Base-by-base conservation (phyloP, 2,797 vertebrate genomes). In the Notamacropus eugenii region DNA sequence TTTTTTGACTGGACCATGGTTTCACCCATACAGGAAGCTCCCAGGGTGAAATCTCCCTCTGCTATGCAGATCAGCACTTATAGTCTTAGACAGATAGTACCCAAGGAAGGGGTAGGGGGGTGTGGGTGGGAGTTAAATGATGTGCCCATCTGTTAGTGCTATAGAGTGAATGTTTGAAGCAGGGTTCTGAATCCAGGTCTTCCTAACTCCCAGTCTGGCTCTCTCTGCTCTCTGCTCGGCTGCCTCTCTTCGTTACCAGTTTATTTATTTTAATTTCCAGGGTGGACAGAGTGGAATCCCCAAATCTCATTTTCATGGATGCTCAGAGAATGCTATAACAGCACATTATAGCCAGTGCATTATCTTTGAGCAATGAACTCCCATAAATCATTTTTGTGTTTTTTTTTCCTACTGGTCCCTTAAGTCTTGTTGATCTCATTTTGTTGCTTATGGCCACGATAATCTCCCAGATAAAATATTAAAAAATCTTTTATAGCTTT, bases 401-500 rank as follows among this genome's bases (percentile, higher is more conserved):
- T 92, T 59, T 92, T 96, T 94, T 93, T 90, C 92, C 50, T 94
- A 91, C 91, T 91, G 91, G 96, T 96, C 96, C 96, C 97, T 93
- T 93, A 97, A 97, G 97, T 91, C 96, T 93, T 94, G 94, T 92
- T 97, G 96, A 96, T 97, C 95, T 97, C 74, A 87, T 87, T 87
- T 87, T 87, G 74, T 50, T 95, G 92, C 96, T 95, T 95, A 98
- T 96, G 97, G 97, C 97, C 91, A 95, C 29, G 95, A 95, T 98
- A 97, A 97, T 97, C 97, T 98, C 95, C 90, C 54, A 96, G 97
- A 98, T 97, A 98, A 98, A 98, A 98, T 97, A 97, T 97, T 98
- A 97, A 97, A 87, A 87, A 97, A 97, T 97, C 96, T 96, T 90
- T 57, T 54, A n/a, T 92, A 92, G 93, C 96, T 96, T 93, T 27